Base-by-base conservation (phyloP, 2,113 vertebrate genomes). In the Ranitomeya imitator region DNA sequence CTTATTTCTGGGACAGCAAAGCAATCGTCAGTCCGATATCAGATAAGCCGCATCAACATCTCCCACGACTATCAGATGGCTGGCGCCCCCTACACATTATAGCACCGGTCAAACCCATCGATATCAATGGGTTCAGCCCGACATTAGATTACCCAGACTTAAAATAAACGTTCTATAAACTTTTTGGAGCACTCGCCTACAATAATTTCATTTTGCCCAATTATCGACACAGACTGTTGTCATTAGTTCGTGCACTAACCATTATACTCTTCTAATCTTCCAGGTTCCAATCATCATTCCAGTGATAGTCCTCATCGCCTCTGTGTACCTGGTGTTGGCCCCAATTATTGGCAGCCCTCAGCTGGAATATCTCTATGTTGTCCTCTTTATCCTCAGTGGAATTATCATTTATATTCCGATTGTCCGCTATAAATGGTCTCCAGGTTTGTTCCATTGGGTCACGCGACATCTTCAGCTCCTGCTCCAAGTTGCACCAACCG, bases 401-500 rank as follows among this genome's bases (percentile, higher is more conserved):
- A 12, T 95, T 78, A 23, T 96, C 57, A 63, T 97, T 73, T 97
- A 98, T 73, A 89, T 99, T 21, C 96, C 96, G 0, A 92, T 98
- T 88, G 93, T 99, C 90, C 94, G 61, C 90, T 97, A 94, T 91
- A 96, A 94, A 89, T 89, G 91, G 26, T 96, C 95, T 87, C 95
- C 96, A 21, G 86, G 23, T 60, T 91, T 94, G 82, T 83, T 98
- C 88, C 91, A 91, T 79, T 95, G 76, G 71, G 14, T 95, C 71
- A 98, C 96, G 18, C 85, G 94, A 21, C 93, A 97, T 82, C 94
- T 99, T 81, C 97, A 98, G 92, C 89, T 99, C 71, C 93, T 99
- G 77, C 92, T 98, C 15, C 95, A 98, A 92, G 96, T 98, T 8
- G 95, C 95, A 67, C 96, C 97, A 0, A 93, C 94, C 79, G 92